Base-by-base conservation (phyloP, 2,888 invertebrate genomes). In the Bembecia ichneumoniformis region DNA sequence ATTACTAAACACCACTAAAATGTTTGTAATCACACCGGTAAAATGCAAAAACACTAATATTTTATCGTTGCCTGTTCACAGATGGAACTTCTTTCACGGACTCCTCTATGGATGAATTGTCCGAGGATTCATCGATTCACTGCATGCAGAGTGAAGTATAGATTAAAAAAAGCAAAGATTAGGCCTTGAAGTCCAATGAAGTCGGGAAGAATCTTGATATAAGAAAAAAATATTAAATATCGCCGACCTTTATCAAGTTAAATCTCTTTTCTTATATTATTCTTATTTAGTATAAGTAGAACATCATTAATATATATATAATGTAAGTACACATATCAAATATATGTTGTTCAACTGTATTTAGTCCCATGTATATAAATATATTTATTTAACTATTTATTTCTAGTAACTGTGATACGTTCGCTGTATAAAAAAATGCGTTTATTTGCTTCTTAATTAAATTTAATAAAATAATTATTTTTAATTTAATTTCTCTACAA, bases 111-210 rank as follows among this genome's bases (percentile, higher is more conserved):
- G 95, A 95, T 82, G 95, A 95, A 71, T 83, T 95, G 43, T 95
- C 95, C 1, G 94, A 95, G 77, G 95, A 95, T 68, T 95, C 95
- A n/a, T 92, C 93, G 58, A 91, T 95, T 73, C 93, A 94, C 71
- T 93, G 93, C 79, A 93, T 94, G 93, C 93, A 93, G 80, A 93
- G 92, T 66, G 94, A 94, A 82, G 93, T 93, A 67, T 91, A 53
- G 47, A 43, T 4, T 49, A 47, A 20, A 28, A 28, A 28, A 28
- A 28, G 7, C 7, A 20, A 20, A 28, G 28, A 28, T 28, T 28
- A 28, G 28, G 28, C 35, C 15, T 47, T 34, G n/a, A 47, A 34
- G 11, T 17, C 28, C 7, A 28, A 28, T 7, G 20, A 20, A 20
- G 20, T 28, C 7, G 20, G 20, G 20, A 28, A 28, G 7, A 4